Conservation (phyloP, 1,140 invertebrate genomes). For the Neodiprion lecontei region DNA sequence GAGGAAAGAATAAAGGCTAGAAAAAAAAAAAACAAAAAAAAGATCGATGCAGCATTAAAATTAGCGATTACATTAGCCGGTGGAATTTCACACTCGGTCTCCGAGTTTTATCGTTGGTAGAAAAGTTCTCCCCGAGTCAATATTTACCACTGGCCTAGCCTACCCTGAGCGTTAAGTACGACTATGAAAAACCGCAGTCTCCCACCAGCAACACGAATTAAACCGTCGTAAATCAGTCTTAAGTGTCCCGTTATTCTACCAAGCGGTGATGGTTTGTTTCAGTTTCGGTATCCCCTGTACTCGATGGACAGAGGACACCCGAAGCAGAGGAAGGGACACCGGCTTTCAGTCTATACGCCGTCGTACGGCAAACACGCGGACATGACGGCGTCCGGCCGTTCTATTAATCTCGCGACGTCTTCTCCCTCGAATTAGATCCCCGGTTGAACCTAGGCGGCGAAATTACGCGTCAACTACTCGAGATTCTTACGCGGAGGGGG, state of each 20-base stretch:
- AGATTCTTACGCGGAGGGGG: background rate
- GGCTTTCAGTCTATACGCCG: background rate
- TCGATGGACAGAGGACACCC: background rate
- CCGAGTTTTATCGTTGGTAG: no score
- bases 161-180: background rate
- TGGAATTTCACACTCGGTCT: no score
- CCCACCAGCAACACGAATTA: background rate
- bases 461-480: background rate
- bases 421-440: background rate
- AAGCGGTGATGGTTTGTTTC: background rate
- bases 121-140: background rate
- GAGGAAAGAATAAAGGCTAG: no score
- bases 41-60: no score
- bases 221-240: background rate
- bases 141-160: background rate
- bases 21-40: no score
- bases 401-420: background rate
- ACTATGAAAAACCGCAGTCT: background rate
- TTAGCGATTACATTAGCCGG: no score
- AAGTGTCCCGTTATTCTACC: background rate
- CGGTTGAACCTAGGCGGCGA: background rate
- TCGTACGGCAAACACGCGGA: background rate
- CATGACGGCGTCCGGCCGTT: background rate
- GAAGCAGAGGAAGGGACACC: background rate
- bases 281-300: background rate